Percentiles rank a stretch among this genome's conserved stretches.
phyloP scores from a whole-genome alignment of 2,888 invertebrate genomes.

The Erynnis tages region DNA sequence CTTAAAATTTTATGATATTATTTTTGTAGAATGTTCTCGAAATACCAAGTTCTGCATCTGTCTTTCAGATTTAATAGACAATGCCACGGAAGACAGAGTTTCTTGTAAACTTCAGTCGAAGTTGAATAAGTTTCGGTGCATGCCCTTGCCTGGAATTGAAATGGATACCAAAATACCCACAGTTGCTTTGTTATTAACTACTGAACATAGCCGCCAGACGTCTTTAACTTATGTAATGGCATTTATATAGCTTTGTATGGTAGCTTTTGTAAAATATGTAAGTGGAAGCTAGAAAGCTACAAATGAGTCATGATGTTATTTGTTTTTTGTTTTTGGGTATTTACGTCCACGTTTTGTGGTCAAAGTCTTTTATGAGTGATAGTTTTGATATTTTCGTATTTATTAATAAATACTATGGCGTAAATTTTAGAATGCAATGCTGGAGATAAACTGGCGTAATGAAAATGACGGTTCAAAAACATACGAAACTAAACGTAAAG shows the following conservation, averaged over 20 bases:
- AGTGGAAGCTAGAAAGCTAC: not conserved
- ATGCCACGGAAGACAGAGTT: slow-evolving; percentile 67
- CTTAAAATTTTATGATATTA: not conserved
- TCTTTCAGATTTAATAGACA: slow-evolving; percentile 74
- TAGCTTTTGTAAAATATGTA: slow-evolving; percentile 3
- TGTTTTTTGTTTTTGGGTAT: too few relatives aligned
- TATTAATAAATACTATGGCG: too few relatives aligned
- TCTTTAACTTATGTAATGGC: not conserved
- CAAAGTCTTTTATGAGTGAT: too few relatives aligned
- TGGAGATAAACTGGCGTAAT: too few relatives aligned
- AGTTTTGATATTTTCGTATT: too few relatives aligned
- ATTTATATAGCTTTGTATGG: not conserved
- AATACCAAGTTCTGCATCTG: slow-evolving; percentile 34
- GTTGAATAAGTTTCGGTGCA: slow-evolving; percentile 69
- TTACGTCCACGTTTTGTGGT: too few relatives aligned
- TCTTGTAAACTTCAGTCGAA: slow-evolving; percentile 65
- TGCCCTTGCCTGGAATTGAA: slow-evolving; percentile 74
- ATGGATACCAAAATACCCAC: slow-evolving; percentile 69
- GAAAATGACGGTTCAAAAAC: too few relatives aligned
- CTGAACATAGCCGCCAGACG: slow-evolving; percentile 40
- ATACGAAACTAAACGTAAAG: too few relatives aligned
- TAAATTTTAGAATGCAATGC: too few relatives aligned
- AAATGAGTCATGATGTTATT: too few relatives aligned
- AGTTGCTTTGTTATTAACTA: slow-evolving; percentile 64
- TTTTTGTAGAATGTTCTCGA: too few relatives aligned